Percentiles rank a stretch among this genome's conserved stretches.
phyloP scores from a whole-genome alignment of 2,113 vertebrate genomes.

The Tachysurus vachellii region DNA sequence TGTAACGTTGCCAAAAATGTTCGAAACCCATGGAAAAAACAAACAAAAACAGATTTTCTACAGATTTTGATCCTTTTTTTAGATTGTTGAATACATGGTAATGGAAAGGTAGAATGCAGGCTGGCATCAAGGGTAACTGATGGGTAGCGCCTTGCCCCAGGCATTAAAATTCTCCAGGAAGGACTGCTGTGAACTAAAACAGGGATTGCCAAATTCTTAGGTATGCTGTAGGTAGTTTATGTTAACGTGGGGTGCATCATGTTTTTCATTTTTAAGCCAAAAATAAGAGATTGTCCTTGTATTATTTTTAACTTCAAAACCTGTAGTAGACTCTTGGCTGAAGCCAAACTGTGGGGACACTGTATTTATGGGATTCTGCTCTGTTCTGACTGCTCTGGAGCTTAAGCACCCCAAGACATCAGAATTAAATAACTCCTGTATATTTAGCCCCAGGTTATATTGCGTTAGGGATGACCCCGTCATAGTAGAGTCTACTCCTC shows the following conservation, averaged over 20 bases:
- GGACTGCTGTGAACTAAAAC: conserved; percentile 48
- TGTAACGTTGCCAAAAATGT: conserved; percentile 20
- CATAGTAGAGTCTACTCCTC: not conserved
- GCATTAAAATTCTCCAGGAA: conserved; percentile 52
- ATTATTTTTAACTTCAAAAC: conserved; percentile 46
- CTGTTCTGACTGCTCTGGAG: not conserved
- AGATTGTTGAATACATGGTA: not conserved
- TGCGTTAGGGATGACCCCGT: not conserved
- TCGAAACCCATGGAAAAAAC: not conserved
- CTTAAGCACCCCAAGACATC: not conserved
- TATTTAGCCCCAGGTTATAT: not conserved
- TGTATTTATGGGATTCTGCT: conserved; percentile 53
- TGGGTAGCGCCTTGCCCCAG: conserved; percentile 36
- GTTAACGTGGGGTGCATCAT: conserved; percentile 68
- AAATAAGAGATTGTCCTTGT: conserved; percentile 50
- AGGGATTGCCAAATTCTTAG: conserved; percentile 60
- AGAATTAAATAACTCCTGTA: not conserved
- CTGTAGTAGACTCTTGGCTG: conserved; percentile 60
- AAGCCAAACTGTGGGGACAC: conserved; percentile 51
- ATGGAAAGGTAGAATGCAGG: conserved; percentile 45
- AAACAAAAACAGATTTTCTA: too few relatives aligned
- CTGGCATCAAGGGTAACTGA: conserved; percentile 35
- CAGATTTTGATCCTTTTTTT: not conserved
- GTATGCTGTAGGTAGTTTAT: conserved; percentile 72
- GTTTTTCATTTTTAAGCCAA: conserved; percentile 51